Evolutionary conservation across 2,113 vertebrate genomes (phyloP), one percentile per base, ranked within the genome.

Genomic region (Campylorhamphus procurvoides): DNA sequence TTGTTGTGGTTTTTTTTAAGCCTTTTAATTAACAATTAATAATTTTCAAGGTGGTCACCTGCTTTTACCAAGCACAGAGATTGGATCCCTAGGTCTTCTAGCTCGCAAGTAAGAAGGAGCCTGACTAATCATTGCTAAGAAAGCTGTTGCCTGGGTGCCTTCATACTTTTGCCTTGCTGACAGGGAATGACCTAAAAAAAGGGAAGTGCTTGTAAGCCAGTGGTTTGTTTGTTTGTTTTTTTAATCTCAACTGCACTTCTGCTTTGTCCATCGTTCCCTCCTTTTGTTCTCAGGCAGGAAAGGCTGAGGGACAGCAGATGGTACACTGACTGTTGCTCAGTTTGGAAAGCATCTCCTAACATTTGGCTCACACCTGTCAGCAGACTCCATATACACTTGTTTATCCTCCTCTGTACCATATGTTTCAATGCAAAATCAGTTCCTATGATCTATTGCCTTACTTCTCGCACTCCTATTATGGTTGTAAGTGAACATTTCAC

Each of bases 281-380:
- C 6, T 80, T 69, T 62, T 3, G 2, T 42, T 46, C 46, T 25
- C 58, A 85, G 80, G 9, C 79, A 87, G 60, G 64, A 67, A 79
- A 82, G 74, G 58, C 60, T 90, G 53, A 74, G 31, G 77, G 50
- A 27, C 62, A 78, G 83, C 95, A 96, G 94, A 96, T 96, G 90
- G 90, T 50, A 80, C 53, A 59, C 47, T 94, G 63, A 52, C 72
- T 96, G 92, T 86, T 96, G 90, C 93, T 94, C 94, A 69, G 63
- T 90, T 96, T 94, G 87, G 92, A 96, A 94, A 86, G 90, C 60
- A 93, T 10, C 60, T 93, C 79, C 76, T 94, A 93, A 88, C 85
- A 88, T 96, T 97, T 97, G 94, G 94, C 95, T 97, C 85, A 96
- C 94, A 97, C 96, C 93, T 96, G 95, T 92, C 93, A 93, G 68